Conservation (phyloP, 1,140 invertebrate species). For the Plutomurus gul region DNA sequence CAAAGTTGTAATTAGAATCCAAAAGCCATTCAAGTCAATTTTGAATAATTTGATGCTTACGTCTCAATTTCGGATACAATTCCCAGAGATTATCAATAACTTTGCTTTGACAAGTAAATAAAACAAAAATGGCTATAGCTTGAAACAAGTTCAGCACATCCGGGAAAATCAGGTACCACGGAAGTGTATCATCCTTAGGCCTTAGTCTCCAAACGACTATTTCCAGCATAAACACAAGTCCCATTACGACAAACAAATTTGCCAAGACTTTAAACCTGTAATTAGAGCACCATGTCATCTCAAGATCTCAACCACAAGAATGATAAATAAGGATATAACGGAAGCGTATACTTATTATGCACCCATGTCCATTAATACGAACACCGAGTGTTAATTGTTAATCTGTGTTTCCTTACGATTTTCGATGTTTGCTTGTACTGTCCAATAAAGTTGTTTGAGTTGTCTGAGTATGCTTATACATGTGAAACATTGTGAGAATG, state of each 20-base stretch:
- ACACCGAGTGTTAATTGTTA: neutral
- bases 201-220: conserved; percentile 4
- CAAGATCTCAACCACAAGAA: neutral
- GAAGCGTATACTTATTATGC: too few species aligned
- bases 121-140: conserved; percentile 6
- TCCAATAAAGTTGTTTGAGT: neutral
- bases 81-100: neutral
- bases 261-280: neutral
- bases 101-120: conserved; percentile 11
- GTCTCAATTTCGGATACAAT: neutral
- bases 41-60: neutral
- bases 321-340: too few species aligned
- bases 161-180: conserved; percentile 8
- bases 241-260: conserved; percentile 17
- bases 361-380: too few species aligned
- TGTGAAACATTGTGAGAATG: neutral
- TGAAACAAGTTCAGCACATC: conserved; percentile 14
- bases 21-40: too few species aligned
- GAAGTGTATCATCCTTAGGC: neutral
- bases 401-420: neutral
- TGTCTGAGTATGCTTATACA: conserved; percentile 20
- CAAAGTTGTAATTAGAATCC: too few species aligned
- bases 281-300: neutral
- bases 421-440: neutral
- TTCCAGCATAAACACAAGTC: conserved; percentile 8